Conservation (phyloP, 2,888 invertebrate genomes). For the Ornithoptera alexandrae region DNA sequence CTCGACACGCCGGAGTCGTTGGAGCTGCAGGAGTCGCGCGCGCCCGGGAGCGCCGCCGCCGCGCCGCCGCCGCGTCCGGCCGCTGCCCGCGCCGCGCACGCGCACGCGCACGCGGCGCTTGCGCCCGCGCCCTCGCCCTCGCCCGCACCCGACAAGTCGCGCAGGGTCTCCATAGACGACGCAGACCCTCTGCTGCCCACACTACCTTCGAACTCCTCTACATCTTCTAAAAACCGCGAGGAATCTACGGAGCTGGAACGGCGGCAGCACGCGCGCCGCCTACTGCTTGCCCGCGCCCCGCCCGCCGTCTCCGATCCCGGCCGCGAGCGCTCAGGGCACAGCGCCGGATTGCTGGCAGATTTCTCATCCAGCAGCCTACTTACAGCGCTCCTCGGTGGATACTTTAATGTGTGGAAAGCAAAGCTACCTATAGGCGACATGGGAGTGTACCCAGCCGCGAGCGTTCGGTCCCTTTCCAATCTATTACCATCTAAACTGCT, state of each 20-base stretch:
- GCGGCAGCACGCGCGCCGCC: slow-evolving; percentile 51
- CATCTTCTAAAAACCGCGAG: slow-evolving; percentile 82
- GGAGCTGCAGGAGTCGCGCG: slow-evolving; percentile 89
- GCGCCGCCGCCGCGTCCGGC: slow-evolving; percentile 48
- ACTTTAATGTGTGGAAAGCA: slow-evolving; percentile 62
- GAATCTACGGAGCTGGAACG: slow-evolving; percentile 82
- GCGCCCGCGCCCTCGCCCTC: slow-evolving; percentile 46
- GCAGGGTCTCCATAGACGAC: slow-evolving; percentile 73
- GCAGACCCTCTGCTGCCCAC: slow-evolving; percentile 58
- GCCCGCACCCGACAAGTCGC: slow-evolving; percentile 55
- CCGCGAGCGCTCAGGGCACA: slow-evolving; percentile 54
- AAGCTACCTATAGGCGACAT: slow-evolving; percentile 84
- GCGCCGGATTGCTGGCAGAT: slow-evolving; percentile 85
- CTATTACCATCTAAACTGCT: slow-evolving; percentile 55
- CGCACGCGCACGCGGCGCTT: slow-evolving; percentile 50
- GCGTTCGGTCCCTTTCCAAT: slow-evolving; percentile 44
- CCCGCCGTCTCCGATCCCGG: not conserved
- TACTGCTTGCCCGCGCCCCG: slow-evolving; percentile 57
- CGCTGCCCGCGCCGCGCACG: slow-evolving; percentile 50
- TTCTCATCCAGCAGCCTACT: slow-evolving; percentile 73
- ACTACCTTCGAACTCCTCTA: slow-evolving; percentile 78
- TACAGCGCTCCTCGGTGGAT: slow-evolving; percentile 53
- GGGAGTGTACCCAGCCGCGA: slow-evolving; percentile 82
- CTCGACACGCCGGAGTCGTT: slow-evolving; percentile 90
- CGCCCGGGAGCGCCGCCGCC: slow-evolving; percentile 84